A percentile compares a stretch with the other conserved stretches of the same genome.
Evolutionary conservation across 2,797 vertebrate genomes (phyloP).

Genomic region (Liparis tanakae): DNA sequence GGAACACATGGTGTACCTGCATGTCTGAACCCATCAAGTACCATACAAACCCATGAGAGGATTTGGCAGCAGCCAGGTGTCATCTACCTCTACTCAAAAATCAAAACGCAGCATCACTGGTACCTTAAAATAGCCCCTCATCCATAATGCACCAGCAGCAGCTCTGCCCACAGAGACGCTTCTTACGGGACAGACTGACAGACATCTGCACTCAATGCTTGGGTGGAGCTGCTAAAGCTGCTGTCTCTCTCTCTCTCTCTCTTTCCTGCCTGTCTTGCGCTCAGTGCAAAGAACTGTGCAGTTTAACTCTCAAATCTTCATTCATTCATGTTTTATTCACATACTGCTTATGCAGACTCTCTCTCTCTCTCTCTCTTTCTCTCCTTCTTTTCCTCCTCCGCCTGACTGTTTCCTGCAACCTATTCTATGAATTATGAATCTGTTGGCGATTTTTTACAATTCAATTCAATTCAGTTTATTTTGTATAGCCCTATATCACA

Average conservation of each 20-base stretch:
- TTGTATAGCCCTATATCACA: too few relatives aligned
- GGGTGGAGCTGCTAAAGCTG: slow-evolving; percentile 66
- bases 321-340: slow-evolving; percentile 85
- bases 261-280: slow-evolving; percentile 34
- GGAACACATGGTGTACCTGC: slow-evolving; percentile 60
- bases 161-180: slow-evolving; percentile 68
- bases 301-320: slow-evolving; percentile 76
- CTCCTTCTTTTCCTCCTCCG: slow-evolving; percentile 35
- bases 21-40: slow-evolving; percentile 62
- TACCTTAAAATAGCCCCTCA: slow-evolving; percentile 82
- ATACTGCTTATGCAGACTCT: slow-evolving; percentile 73
- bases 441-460: slow-evolving; percentile 62
- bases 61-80: slow-evolving; percentile 76
- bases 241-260: slow-evolving; percentile 35
- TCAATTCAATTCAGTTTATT: too few relatives aligned
- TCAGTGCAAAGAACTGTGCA: slow-evolving; percentile 66
- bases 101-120: slow-evolving; percentile 72
- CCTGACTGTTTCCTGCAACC: slow-evolving; percentile 70
- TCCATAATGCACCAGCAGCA: slow-evolving; percentile 80
- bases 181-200: slow-evolving; percentile 74
- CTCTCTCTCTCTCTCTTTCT: slow-evolving; percentile 13
- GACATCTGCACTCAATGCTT: slow-evolving; percentile 78
- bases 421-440: slow-evolving; percentile 79
- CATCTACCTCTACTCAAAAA: slow-evolving; percentile 73
- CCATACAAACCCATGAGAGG: slow-evolving; percentile 50